phyloP scores from a whole-genome alignment of 2,888 invertebrate species.

The Melieria picta region DNA sequence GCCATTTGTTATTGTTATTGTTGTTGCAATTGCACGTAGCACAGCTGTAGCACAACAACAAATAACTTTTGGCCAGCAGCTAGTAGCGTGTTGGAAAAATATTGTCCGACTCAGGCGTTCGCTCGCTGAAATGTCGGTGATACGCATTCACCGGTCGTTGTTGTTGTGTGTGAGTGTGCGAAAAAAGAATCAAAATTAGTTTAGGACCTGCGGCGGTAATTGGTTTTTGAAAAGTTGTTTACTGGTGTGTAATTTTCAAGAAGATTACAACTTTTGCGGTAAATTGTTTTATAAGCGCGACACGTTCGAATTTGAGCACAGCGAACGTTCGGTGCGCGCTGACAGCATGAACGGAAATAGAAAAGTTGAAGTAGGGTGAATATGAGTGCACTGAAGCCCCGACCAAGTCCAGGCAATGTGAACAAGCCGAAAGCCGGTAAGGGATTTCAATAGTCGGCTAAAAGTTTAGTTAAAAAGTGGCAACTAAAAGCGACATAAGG shows the following conservation, averaged over 20 bases:
- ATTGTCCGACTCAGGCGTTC: not conserved
- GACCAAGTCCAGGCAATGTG: too few species aligned
- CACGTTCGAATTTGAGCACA: slow-evolving; percentile 40
- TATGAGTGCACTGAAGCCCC: not conserved
- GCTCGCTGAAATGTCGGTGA: not conserved
- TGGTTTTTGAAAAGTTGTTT: slow-evolving; percentile 34
- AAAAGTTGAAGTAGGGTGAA: not conserved
- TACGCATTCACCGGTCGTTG: not conserved
- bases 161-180: not conserved
- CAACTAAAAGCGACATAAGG: not conserved
- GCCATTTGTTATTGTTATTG: slow-evolving; percentile 19
- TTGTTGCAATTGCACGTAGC: not conserved
- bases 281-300: slow-evolving; percentile 54
- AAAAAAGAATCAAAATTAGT: slow-evolving; percentile 18
- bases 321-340: not conserved
- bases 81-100: too few species aligned
- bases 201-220: slow-evolving; percentile 26
- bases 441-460: too few species aligned
- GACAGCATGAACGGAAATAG: not conserved
- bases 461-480: not conserved
- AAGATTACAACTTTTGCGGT: slow-evolving; percentile 40
- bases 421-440: too few species aligned
- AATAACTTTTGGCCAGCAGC: too few species aligned
- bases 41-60: too few species aligned
- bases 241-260: slow-evolving; percentile 31